Percentiles rank a stretch among this genome's conserved stretches.
phyloP scores from a whole-genome alignment of 2,797 vertebrate species.

The Argya squamiceps region DNA sequence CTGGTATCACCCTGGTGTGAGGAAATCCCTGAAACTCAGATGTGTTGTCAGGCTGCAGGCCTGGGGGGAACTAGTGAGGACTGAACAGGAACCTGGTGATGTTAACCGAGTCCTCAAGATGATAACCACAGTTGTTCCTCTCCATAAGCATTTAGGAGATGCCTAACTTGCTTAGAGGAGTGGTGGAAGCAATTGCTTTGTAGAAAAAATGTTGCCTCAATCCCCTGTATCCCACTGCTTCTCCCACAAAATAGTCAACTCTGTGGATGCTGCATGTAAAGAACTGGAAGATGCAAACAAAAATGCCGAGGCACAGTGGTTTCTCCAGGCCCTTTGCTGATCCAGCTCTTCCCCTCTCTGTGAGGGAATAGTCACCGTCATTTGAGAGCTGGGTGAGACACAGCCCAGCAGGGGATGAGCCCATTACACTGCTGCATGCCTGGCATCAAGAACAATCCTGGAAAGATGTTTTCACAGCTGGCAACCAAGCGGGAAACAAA shows the following conservation, averaged over 20 bases:
- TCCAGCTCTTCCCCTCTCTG: background rate
- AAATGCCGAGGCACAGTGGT: background rate
- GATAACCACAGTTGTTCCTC: background rate
- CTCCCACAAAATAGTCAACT: background rate
- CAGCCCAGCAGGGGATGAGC: background rate
- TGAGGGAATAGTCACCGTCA: background rate
- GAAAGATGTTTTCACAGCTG: slow-evolving; percentile 25
- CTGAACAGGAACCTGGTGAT: background rate
- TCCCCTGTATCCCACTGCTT: background rate
- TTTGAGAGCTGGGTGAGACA: background rate
- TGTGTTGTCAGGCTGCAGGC: background rate
- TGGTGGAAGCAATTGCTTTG: background rate
- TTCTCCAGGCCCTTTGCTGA: background rate
- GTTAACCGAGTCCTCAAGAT: background rate
- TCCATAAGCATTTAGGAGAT: background rate
- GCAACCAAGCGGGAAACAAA: slow-evolving; percentile 17
- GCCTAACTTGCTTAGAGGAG: background rate
- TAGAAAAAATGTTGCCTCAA: background rate
- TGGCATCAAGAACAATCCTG: background rate
- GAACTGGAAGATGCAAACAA: background rate
- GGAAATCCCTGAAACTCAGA: background rate
- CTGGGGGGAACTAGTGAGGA: background rate
- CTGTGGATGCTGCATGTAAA: background rate
- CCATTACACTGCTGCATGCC: background rate
- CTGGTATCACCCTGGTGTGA: background rate